A percentile compares a stretch with the other conserved stretches of the same genome.
phyloP scores from a whole-genome alignment of 2,113 vertebrate genomes.

The Platichthys flesus region DNA sequence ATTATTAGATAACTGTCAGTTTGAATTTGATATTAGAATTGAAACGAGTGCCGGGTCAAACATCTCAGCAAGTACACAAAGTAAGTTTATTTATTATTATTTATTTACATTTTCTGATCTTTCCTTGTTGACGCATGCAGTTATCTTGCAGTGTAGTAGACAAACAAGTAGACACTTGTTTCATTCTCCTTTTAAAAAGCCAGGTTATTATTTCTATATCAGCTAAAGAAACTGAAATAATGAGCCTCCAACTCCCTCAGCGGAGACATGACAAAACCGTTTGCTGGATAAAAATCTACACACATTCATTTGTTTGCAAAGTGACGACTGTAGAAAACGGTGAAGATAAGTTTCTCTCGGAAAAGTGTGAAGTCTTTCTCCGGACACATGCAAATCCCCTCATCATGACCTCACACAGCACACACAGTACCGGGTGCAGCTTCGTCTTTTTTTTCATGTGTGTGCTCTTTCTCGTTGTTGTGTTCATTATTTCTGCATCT shows the following conservation, averaged over 20 bases:
- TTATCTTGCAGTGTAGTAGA: not conserved
- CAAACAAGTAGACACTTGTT: too few species aligned
- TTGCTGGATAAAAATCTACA: not conserved
- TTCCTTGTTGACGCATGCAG: not conserved
- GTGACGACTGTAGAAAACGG: slow-evolving; percentile 12
- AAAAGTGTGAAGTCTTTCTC: slow-evolving; percentile 38
- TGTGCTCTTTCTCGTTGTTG: slow-evolving; percentile 56
- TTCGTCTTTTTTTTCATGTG: slow-evolving; percentile 9
- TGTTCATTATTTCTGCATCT: slow-evolving; percentile 70
- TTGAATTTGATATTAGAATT: not conserved
- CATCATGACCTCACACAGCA: slow-evolving; percentile 46
- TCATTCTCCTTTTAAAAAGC: not conserved
- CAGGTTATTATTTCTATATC: not conserved
- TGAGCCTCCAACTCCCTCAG: too few species aligned
- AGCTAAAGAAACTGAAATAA: too few species aligned
- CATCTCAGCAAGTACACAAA: too few species aligned
- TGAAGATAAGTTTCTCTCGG: slow-evolving; percentile 35
- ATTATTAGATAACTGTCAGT: not conserved
- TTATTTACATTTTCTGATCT: not conserved
- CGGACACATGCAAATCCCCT: slow-evolving; percentile 60
- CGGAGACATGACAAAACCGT: not conserved
- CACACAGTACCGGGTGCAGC: slow-evolving; percentile 15
- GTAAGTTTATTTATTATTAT: not conserved
- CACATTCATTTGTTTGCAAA: slow-evolving; percentile 2
- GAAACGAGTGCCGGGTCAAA: too few species aligned